Base-by-base conservation (phyloP, 2,113 vertebrate genomes). In the Alouatta palliata region DNA sequence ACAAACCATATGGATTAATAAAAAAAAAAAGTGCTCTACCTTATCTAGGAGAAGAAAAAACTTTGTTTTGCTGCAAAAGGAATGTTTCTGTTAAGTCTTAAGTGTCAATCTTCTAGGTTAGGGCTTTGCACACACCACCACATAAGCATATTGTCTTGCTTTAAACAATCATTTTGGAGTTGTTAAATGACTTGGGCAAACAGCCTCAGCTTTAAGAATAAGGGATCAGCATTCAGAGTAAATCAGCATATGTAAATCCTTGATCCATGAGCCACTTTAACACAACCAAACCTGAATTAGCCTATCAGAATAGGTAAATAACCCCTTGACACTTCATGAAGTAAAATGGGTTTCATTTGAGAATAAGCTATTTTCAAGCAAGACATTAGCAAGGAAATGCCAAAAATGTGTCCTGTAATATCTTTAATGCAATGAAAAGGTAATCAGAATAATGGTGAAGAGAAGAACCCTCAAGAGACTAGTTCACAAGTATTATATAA, bases 21-120 rank as follows among this genome's bases (percentile, higher is more conserved):
- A 97, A 76, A 97, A 97, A 97, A 97, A 98, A 97, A 97, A 90
- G 76, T 94, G 96, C 89, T 95, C 94, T 94, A 90, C 82, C 97
- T 98, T 98, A 99, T 99, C 98, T 98, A 89, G 49, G 90, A 97
- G 61, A 40, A 92, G 97, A 98, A 96, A 98, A 98, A 98, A 97
- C 71, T 98, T 98, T 98, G 97, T 98, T 98, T 98, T 98, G 92
- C 98, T 95, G 81, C 5, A 2, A 85, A 94, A 97, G 94, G 97
- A 98, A 98, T 98, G 98, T 98, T 98, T 98, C 97, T 96, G 96
- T 97, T 97, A 96, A 97, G 81, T 97, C 97, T 98, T 94, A 97
- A 96, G 77, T 97, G 97, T 97, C 96, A 96, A 0, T 97, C 96
- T 97, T 96, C 80, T 90, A 79, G 93, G 80, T 90, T 97, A 96